Evolutionary conservation across 23 tunicate species (phyloP), one percentile per base, ranked within the genome.

Genomic region (Phallusia fumigata): DNA sequence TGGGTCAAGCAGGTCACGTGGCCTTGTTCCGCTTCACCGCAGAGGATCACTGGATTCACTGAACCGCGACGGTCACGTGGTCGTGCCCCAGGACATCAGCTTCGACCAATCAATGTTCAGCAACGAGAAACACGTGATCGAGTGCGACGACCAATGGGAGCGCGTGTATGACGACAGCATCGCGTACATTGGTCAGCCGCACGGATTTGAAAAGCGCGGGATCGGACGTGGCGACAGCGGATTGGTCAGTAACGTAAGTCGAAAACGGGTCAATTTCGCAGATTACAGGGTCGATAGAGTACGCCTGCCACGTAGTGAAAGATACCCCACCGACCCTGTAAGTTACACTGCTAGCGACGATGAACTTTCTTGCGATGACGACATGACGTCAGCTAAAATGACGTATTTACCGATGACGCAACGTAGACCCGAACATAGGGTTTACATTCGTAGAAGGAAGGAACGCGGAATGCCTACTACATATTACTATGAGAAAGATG

Each of bases 91-190:
- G 34, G 84, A 81, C 52, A 65, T 81, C 53, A 65, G 77, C 31
- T 81, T 81, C 76, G 84, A 81, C 76, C 73, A 53, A 31, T 30
- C 83, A 31, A 53, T 80, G 73, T 80, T 80, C 83, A 10, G 47
- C 47, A 77, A 45, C 19, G 33, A 32, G 5, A 51, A 80, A 30
- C 31, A 52, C 40, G 73, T 28, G 49, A 36, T 77, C 50, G 53
- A 33, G 30, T 84, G 45, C 76, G 88, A 44, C 49, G 86, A 83
- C 84, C 84, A 80, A 80, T 86, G 90, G 90, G 77, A 80, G 26
- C 77, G 52, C 35, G 90, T 30, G 40, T 80, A 32, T 52, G 80
- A 80, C 34, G 80, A 73, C 51, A 83, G 51, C 76, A 24, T 80
- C 64, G 83, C 53, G 6, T 52, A 52, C 40, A 50, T 52, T 13